Evolutionary conservation across 1,140 invertebrate species (phyloP), one percentile per base, ranked within the genome.

Genomic region (Trachymyrmex cornetzi): DNA sequence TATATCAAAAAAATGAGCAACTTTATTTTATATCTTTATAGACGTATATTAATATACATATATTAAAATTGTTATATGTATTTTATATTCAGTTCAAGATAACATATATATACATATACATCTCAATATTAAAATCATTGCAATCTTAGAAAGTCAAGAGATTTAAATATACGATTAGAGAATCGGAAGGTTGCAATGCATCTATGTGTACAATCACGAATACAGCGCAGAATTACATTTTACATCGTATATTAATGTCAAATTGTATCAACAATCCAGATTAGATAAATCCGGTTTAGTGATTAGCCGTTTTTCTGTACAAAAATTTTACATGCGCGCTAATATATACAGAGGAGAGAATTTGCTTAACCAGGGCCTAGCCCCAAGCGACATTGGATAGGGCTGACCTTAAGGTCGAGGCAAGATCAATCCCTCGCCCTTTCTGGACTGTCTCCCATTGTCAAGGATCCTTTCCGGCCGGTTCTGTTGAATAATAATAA

Each of bases 381-480:
- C 22, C 1, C 22, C 2, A 16, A 59, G 34, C 24, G 12, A 55
- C 30, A n/a, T 30, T 19, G 55, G 57, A 38, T 14, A 22, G 55
- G 44, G 24, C 55, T 11, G 57, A 1, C 19, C 67, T 16, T 61
- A 75, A 50, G 55, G 57, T 75, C 69, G 80, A 84, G 44, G 27
- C 53, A n/a, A 30, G 55, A n/a, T 3, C 55, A 50, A 84, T 74
- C 44, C 27, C 44, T 84, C 55, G 55, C 57, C 44, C 80, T 59
- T 82, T 82, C 38, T 61, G 14, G 64, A 57, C 34, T 16, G 11
- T 24, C 16, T 64, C 19, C 74, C 71, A 77, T 77, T 87, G 88
- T 53, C 71, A 79, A 89, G 55, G 79, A 84, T n/a, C 16, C 44
- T 69, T 57, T 34, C 77, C 34, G 38, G 50, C 77, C 75, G 38